Evolutionary conservation across 2,797 vertebrate genomes (phyloP).

Genomic region (Thalassophryne amazonica): DNA sequence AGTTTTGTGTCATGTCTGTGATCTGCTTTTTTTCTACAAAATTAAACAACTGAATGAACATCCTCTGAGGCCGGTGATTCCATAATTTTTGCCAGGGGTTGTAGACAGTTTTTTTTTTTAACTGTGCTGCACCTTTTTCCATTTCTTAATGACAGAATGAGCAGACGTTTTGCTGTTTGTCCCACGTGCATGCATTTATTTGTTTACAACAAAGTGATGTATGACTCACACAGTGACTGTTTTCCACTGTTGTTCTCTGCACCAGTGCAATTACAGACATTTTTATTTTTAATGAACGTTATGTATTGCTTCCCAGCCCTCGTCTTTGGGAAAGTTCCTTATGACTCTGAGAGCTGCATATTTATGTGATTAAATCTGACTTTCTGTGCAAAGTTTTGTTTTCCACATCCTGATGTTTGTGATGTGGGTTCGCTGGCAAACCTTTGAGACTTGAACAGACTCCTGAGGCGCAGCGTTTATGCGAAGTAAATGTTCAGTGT

Average conservation of each 20-base stretch:
- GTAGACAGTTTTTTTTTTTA: too few relatives aligned
- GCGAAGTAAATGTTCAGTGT: constrained; percentile 7
- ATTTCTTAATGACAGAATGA: too few relatives aligned
- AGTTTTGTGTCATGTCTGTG: too few relatives aligned
- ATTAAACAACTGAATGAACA: too few relatives aligned
- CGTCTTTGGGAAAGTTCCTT: neutral
- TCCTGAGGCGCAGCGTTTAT: neutral
- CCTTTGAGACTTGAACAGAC: constrained; percentile 1
- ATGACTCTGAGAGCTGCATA: constrained; percentile 28
- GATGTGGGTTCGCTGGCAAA: constrained; percentile 20
- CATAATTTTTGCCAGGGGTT: too few relatives aligned
- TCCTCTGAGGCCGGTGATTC: too few relatives aligned
- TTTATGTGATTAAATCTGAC: constrained; percentile 14
- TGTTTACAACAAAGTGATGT: constrained; percentile 14
- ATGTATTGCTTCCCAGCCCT: neutral
- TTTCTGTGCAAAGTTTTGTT: constrained; percentile 10
- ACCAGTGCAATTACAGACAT: constrained; percentile 39
- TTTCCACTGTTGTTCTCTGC: constrained; percentile 35
- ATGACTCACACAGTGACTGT: constrained; percentile 37
- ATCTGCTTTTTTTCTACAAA: too few relatives aligned
- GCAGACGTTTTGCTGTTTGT: constrained; percentile 14
- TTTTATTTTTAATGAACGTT: constrained; percentile 51
- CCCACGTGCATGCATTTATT: constrained; percentile 3
- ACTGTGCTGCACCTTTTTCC: too few relatives aligned
- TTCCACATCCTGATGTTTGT: constrained; percentile 12